Conservation (phyloP, 1,140 invertebrate genomes). For the Tetragnatha versicolor region DNA sequence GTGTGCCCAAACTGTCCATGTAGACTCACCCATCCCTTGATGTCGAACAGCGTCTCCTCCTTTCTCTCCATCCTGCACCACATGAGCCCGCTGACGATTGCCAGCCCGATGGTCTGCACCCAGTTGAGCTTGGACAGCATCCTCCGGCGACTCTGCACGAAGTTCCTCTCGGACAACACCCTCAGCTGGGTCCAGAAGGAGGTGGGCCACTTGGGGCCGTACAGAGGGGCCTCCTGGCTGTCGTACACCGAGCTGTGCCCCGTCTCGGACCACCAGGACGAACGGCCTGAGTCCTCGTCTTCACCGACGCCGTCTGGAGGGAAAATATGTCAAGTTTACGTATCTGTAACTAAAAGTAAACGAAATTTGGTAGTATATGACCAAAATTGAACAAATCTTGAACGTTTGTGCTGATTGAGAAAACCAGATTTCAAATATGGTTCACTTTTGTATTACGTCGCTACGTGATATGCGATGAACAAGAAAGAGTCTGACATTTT, state of each 20-base stretch:
- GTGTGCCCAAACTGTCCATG: too few species aligned
- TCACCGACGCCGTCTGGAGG: conserved; percentile 57
- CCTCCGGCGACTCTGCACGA: conserved; percentile 78
- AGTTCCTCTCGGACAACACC: conserved; percentile 79
- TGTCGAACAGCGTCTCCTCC: conserved; percentile 79
- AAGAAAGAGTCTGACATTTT: too few species aligned
- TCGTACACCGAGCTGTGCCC: conserved; percentile 66
- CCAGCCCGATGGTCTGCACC: conserved; percentile 79
- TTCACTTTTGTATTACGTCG: too few species aligned
- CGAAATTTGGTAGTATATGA: too few species aligned
- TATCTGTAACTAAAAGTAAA: not conserved
- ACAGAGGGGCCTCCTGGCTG: conserved; percentile 62
- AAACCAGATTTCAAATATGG: too few species aligned
- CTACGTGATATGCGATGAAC: too few species aligned
- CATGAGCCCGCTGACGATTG: conserved; percentile 76
- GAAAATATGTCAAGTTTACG: too few species aligned
- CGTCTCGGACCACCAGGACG: conserved; percentile 72
- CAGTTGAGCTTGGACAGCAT: conserved; percentile 84
- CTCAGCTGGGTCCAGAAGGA: conserved; percentile 82
- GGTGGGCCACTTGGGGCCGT: conserved; percentile 73
- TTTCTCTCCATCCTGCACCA: conserved; percentile 81
- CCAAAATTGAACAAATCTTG: too few species aligned
- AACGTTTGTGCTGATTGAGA: too few species aligned
- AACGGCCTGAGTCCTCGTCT: conserved; percentile 72
- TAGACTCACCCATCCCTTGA: conserved; percentile 75